These are phyloP conservation scores for Brienomyrus brachyistius DNA, from an alignment of 2,113 vertebrate species.

Conservation along the genomic window DNA sequence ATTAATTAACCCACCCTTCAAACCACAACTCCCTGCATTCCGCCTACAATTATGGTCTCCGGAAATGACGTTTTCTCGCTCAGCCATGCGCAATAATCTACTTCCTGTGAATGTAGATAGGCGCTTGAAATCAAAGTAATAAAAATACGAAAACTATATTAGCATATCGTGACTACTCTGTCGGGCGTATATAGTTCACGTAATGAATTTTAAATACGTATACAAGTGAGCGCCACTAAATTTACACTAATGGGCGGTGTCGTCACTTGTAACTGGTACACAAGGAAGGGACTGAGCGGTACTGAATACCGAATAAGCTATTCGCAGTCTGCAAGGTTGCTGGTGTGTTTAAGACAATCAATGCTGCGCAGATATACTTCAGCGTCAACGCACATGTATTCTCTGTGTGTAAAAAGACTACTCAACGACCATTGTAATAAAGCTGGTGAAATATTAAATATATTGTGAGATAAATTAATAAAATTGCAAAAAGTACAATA, in stretches of 20 bases:
- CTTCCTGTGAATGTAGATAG: not conserved
- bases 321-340: not conserved
- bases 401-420: not conserved
- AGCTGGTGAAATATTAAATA: not conserved
- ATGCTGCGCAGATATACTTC: not conserved
- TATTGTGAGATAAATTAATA: not conserved
- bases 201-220: not conserved
- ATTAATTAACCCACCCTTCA: not conserved
- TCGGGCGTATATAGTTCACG: not conserved
- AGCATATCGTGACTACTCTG: not conserved
- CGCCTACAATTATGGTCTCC: not conserved
- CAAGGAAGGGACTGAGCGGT: slow-evolving; percentile 13
- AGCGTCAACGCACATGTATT: not conserved
- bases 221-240: not conserved
- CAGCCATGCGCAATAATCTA: not conserved
- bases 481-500: not conserved
- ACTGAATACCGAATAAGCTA: not conserved
- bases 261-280: not conserved
- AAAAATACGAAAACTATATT: not conserved
- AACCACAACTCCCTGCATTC: not conserved
- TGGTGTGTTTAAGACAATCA: not conserved
- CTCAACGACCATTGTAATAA: not conserved
- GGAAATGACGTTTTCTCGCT: not conserved
- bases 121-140: not conserved
- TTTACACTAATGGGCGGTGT: not conserved